Evolutionary conservation across 2,888 invertebrate species (phyloP).

Genomic region (Chaitophorus viminalis): DNA sequence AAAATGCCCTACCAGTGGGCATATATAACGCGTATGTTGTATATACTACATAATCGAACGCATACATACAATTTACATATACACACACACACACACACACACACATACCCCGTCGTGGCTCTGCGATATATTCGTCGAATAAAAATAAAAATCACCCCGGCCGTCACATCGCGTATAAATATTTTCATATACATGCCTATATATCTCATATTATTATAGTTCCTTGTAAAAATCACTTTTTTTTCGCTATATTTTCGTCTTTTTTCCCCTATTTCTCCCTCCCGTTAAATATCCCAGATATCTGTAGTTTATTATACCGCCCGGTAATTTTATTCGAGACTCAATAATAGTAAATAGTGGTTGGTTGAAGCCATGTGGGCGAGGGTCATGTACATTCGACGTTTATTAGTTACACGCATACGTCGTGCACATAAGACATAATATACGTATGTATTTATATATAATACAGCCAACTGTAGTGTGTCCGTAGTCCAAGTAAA

Average conservation of each 20-base stretch:
- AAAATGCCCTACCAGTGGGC: no score
- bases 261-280: background rate
- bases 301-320: background rate
- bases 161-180: background rate
- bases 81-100: no score
- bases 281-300: background rate
- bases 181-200: background rate
- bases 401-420: background rate
- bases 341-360: background rate
- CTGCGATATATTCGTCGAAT: background rate
- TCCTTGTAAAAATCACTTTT: background rate
- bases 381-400: background rate
- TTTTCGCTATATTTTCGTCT: background rate
- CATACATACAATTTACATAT: no score
- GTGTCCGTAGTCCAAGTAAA: background rate
- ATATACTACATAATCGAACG: no score
- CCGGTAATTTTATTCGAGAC: background rate
- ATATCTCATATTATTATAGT: background rate
- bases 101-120: background rate
- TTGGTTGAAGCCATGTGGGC: background rate
- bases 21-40: no score
- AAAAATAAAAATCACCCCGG: background rate
- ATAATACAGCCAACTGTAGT: background rate
- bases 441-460: background rate
- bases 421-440: no score